Percentiles rank a stretch among this genome's conserved stretches.
phyloP scores from a whole-genome alignment of 2,797 vertebrate genomes.

The Pseudochaenichthys georgianus region DNA sequence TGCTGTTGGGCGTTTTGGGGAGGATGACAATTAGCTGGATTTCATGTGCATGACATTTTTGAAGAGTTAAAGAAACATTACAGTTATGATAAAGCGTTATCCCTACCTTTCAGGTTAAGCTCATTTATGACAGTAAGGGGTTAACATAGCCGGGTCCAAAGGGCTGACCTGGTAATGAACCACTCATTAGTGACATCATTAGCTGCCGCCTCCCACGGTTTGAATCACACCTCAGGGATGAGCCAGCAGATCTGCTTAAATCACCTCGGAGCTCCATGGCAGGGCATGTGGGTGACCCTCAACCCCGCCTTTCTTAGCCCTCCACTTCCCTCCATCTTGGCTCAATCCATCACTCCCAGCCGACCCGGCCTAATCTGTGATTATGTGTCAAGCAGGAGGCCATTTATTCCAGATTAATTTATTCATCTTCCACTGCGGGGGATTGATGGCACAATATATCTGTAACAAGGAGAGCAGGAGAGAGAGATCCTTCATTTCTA shows the following conservation, averaged over 20 bases:
- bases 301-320: neutral
- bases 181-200: conserved; percentile 75
- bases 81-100: neutral
- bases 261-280: conserved; percentile 18
- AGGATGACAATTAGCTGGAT: conserved; percentile 28
- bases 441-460: conserved; percentile 78
- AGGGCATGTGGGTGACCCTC: conserved; percentile 39
- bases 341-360: conserved; percentile 59
- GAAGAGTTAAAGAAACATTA: conserved; percentile 16
- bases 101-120: neutral
- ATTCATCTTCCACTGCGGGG: conserved; percentile 76
- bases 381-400: conserved; percentile 79
- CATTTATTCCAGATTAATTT: conserved; percentile 82
- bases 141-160: conserved; percentile 33
- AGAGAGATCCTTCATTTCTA: conserved; percentile 52
- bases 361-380: conserved; percentile 75
- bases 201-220: conserved; percentile 41
- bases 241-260: conserved; percentile 43
- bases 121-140: conserved; percentile 24
- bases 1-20: conserved; percentile 43
- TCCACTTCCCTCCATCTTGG: conserved; percentile 20
- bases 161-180: conserved; percentile 63
- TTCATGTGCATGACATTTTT: neutral
- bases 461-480: conserved; percentile 53
- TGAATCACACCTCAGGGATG: conserved; percentile 60